These are phyloP conservation scores for Anguilla anguilla DNA, from an alignment of 2,797 vertebrate species.

Conservation along the genomic window DNA sequence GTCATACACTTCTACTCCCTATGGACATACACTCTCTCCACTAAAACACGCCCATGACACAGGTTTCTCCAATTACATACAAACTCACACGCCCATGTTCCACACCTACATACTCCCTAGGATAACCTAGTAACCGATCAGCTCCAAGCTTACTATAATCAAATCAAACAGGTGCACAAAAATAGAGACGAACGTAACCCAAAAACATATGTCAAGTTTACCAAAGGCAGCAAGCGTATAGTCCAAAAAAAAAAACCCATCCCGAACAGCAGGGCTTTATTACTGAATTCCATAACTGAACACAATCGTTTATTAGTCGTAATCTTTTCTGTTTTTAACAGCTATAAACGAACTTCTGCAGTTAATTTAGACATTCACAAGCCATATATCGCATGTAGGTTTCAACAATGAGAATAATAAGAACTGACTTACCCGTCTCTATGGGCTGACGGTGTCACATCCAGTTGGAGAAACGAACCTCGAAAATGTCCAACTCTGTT, in stretches of 20 bases:
- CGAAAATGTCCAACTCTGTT: not conserved
- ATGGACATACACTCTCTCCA: not conserved
- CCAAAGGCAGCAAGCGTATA: not conserved
- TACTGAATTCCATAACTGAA: not conserved
- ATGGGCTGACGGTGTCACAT: slow-evolving; percentile 22
- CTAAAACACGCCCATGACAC: not conserved
- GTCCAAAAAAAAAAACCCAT: not conserved
- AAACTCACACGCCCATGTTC: slow-evolving; percentile 1
- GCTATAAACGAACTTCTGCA: slow-evolving; percentile 11
- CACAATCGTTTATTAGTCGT: not conserved
- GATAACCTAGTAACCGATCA: slow-evolving; percentile 5
- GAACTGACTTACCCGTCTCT: slow-evolving; percentile 26
- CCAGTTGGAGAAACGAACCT: slow-evolving; percentile 14
- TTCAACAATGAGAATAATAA: slow-evolving; percentile 12
- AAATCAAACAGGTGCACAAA: slow-evolving; percentile 15
- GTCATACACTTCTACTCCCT: not conserved
- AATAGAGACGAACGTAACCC: not conserved
- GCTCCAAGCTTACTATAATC: slow-evolving; percentile 5
- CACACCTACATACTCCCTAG: not conserved
- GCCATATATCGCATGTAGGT: not conserved
- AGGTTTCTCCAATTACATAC: not conserved
- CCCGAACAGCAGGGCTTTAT: not conserved
- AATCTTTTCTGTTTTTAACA: not conserved
- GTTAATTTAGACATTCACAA: not conserved
- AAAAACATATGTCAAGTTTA: not conserved